phyloP scores from a whole-genome alignment of 2,888 invertebrate species.

The Fragum whitleyi region DNA sequence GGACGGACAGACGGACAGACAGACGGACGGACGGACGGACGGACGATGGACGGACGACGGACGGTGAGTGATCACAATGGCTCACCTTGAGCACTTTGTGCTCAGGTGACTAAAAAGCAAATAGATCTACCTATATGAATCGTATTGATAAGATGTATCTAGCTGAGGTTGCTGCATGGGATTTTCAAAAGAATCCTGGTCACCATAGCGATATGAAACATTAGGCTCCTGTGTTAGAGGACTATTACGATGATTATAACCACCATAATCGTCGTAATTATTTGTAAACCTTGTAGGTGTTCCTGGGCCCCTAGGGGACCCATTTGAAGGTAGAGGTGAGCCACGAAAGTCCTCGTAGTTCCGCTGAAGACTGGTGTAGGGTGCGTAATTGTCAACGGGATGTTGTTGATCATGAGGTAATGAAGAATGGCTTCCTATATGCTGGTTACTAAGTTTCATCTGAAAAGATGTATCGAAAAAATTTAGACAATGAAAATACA shows the following conservation, averaged over 20 bases:
- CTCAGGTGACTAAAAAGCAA: no score
- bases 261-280: slow-evolving; percentile 67
- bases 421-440: slow-evolving; percentile 53
- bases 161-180: slow-evolving; percentile 59
- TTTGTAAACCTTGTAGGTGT: slow-evolving; percentile 75
- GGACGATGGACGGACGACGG: no score
- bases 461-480: slow-evolving; percentile 16
- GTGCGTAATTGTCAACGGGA: slow-evolving; percentile 72
- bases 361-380: slow-evolving; percentile 66
- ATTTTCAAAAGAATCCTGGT: slow-evolving; percentile 57
- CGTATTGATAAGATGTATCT: slow-evolving; percentile 56
- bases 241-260: slow-evolving; percentile 62
- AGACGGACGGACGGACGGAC: no score
- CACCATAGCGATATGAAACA: slow-evolving; percentile 48
- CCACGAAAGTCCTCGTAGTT: slow-evolving; percentile 61
- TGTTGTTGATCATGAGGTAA: slow-evolving; percentile 67
- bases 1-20: no score
- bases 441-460: slow-evolving; percentile 57
- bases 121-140: slow-evolving; percentile 62
- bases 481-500: no score
- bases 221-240: slow-evolving; percentile 57
- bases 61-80: no score
- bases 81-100: no score
- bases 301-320: slow-evolving; percentile 62
- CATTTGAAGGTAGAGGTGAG: slow-evolving; percentile 64